Evolutionary conservation across 1,140 invertebrate species (phyloP), one percentile per base, ranked within the genome.

Genomic region (Scaptodrosophila lebanonensis): DNA sequence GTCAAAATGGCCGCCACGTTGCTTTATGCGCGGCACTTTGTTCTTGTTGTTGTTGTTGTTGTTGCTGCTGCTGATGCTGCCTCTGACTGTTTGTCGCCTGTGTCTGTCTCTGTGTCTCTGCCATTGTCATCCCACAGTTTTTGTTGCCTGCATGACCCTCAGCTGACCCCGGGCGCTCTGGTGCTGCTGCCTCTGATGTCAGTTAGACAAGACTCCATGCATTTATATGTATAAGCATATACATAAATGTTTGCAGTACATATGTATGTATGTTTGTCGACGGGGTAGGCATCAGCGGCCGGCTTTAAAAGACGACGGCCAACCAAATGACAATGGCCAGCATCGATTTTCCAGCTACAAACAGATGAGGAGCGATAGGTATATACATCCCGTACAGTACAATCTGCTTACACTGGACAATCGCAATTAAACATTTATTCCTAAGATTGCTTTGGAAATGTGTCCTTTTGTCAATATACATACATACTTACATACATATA

Each of bases 1-100:
- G 62, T 67, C 75, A 82, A 82, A 82, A 82, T 75, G 69, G 53
- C 51, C 45, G 56, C 69, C 58, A 53, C 44, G 9, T 38, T 38
- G 35, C 35, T 38, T 38, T 9, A 4, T 16, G 11, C 15, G 44
- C 70, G 32, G 33, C 12, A 18, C 20, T 48, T 35, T 15, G 35
- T 15, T 38, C 12, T 6, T 16, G 5, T 13, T 13, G 17, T n/a
- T 33, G 32, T 9, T 29, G 13, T 12, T 39, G 47, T 16, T 50
- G 16, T 13, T 35, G 27, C 12, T 27, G 20, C 18, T 54, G 49
- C 27, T 52, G 38, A 15, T 32, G 27, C 39, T 50, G 17, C 39
- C 18, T 53, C 39, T 66, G 60, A 45, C n/a, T n/a, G n/a, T n/a
- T n/a, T n/a, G n/a, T n/a, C n/a, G n/a, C n/a, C n/a, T n/a, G n/a